These are phyloP conservation scores for Belonocnema kinseyi DNA, from an alignment of 1,140 invertebrate species.

Conservation along the genomic window DNA sequence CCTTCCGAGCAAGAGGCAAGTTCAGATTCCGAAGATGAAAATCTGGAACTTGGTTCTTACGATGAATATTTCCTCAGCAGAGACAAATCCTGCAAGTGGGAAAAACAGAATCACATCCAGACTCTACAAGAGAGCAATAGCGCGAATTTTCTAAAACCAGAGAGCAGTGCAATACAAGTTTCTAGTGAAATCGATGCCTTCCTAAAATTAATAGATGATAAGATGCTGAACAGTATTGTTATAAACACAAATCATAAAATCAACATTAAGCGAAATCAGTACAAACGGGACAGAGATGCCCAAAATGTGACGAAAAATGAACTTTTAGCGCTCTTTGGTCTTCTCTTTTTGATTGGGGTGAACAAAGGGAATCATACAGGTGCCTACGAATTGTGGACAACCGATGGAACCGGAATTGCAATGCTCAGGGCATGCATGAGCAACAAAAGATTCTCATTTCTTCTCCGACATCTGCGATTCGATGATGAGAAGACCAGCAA, in stretches of 20 bases:
- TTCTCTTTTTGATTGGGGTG: not conserved
- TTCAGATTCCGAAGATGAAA: not conserved
- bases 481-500: not conserved
- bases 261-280: not conserved
- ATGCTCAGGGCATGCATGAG: not conserved
- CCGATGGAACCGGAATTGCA: not conserved
- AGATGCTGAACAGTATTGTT: not conserved
- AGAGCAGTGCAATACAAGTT: constrained; percentile 7
- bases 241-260: not conserved
- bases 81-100: not conserved
- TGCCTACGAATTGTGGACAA: constrained; percentile 2
- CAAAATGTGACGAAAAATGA: constrained; percentile 10
- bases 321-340: not conserved
- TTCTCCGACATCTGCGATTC: not conserved
- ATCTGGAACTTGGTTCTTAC: not conserved
- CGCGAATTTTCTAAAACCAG: not conserved
- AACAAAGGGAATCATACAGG: constrained; percentile 5
- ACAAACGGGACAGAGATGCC: constrained; percentile 4
- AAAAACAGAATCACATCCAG: not conserved
- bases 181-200: constrained; percentile 9
- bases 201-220: constrained; percentile 4
- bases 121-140: not conserved
- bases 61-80: not conserved
- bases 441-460: not conserved
- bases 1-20: not conserved